These are phyloP conservation scores for Germaria angustata DNA, from an alignment of 2,888 invertebrate species.

Conservation along the genomic window DNA sequence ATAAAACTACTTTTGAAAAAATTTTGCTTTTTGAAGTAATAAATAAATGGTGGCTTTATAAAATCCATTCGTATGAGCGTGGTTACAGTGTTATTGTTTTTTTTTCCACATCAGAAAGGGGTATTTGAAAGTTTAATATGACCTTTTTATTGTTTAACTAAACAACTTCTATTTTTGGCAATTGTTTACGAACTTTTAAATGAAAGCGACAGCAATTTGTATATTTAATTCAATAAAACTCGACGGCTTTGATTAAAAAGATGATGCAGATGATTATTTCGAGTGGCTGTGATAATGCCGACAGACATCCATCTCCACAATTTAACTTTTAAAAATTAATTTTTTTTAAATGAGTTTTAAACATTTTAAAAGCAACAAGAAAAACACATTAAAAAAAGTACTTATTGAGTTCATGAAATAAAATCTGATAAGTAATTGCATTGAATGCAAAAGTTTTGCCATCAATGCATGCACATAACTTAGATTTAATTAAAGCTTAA, in stretches of 20 bases:
- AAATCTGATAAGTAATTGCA: not conserved
- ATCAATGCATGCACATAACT: not conserved
- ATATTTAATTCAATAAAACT: conserved; percentile 59
- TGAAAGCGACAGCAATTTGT: conserved; percentile 47
- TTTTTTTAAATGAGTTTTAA: not conserved
- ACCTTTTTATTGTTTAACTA: not conserved
- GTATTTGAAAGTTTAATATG: not conserved
- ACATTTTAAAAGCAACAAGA: not conserved
- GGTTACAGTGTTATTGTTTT: too few relatives aligned
- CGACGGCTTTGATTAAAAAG: conserved; percentile 47
- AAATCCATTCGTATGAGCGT: too few relatives aligned
- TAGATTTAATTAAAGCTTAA: not conserved
- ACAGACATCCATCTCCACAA: conserved; percentile 16
- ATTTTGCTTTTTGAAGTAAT: not conserved
- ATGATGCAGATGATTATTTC: conserved; percentile 12
- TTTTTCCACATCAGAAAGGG: not conserved
- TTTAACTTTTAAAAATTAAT: not conserved
- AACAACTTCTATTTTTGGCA: conserved; percentile 44
- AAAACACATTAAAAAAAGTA: not conserved
- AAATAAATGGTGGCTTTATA: too few relatives aligned
- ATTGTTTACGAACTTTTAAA: conserved; percentile 47
- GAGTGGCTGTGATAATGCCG: conserved; percentile 25
- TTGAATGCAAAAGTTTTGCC: not conserved
- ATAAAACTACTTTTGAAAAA: not conserved
- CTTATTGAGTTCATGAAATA: not conserved